phyloP scores from a whole-genome alignment of 2,888 invertebrate genomes.

The Rugalucina vietnamica region DNA sequence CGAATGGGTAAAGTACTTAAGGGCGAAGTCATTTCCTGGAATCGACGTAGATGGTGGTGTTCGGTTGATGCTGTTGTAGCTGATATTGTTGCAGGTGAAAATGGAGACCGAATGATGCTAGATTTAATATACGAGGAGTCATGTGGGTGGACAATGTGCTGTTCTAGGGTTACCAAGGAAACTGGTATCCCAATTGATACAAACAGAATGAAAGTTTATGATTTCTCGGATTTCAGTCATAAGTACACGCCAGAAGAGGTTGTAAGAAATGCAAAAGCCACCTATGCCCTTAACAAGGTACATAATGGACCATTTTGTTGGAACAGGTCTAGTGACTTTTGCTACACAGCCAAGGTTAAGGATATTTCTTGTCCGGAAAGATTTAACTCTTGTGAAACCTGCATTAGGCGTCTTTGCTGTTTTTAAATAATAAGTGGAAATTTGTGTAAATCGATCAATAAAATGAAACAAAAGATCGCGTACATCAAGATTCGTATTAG shows the following conservation, averaged over 20 bases:
- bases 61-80: background rate
- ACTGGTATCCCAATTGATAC: background rate
- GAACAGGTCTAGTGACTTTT: background rate
- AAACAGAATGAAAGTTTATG: background rate
- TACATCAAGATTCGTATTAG: no score
- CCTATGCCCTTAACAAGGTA: background rate
- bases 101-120: background rate
- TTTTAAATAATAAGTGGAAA: no score
- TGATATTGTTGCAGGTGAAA: background rate
- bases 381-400: background rate
- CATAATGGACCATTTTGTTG: background rate
- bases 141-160: background rate
- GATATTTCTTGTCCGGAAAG: background rate
- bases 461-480: no score
- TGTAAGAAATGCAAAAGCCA: background rate
- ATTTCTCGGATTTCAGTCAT: background rate
- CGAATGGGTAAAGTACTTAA: background rate
- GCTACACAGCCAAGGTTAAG: background rate
- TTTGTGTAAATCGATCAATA: no score
- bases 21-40: background rate
- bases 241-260: background rate
- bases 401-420: background rate
- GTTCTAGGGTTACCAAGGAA: background rate
- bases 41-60: background rate
- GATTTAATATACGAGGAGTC: background rate